Evolutionary conservation across 2,888 invertebrate species (phyloP), one percentile per base, ranked within the genome.

Genomic region (Lepeophtheirus nordmannii): DNA sequence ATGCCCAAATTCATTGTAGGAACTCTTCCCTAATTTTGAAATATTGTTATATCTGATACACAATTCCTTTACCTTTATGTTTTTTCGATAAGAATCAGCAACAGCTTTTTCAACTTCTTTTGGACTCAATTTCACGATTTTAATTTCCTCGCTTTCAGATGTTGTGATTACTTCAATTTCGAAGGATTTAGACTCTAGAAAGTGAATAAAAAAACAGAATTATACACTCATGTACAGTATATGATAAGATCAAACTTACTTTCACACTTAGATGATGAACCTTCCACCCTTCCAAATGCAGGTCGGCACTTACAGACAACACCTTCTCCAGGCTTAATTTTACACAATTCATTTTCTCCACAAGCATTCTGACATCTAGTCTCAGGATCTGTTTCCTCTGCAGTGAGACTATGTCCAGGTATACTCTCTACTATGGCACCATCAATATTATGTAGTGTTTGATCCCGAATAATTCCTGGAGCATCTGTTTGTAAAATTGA

Each of bases 61-160:
- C n/a, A n/a, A n/a, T n/a, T n/a, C n/a, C n/a, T 56, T 58, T 58
- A 65, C 65, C 40, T 66, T 66, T 10, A 66, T 20, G 14, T 66
- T 41, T 10, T 60, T 59, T 22, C 40, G n/a, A 12, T 58, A 22
- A 22, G 60, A 20, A 12, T 59, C 59, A n/a, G 58, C 53, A 14
- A 66, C 53, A 17, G 20, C 66, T 60, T 60, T 38, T 40, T 66
- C 39, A 40, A 66, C 60, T n/a, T 30, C 59, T 46, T 58, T 59
- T 17, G 66, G 66, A 60, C 59, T 66, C 7, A 66, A 17, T 22
- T 58, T 59, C 11, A 66, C 60, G n/a, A 66, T 46, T 20, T 17
- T 41, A 11, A 59, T 66, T 40, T 59, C 66, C 20, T 59, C 46
- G 17, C 66, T 66, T 37, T 66, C 60, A 11, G 66, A 66, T 10